Evolutionary conservation across 2,797 vertebrate genomes (phyloP), one percentile per base, ranked within the genome.

Genomic region (Lagorchestes hirsutus): DNA sequence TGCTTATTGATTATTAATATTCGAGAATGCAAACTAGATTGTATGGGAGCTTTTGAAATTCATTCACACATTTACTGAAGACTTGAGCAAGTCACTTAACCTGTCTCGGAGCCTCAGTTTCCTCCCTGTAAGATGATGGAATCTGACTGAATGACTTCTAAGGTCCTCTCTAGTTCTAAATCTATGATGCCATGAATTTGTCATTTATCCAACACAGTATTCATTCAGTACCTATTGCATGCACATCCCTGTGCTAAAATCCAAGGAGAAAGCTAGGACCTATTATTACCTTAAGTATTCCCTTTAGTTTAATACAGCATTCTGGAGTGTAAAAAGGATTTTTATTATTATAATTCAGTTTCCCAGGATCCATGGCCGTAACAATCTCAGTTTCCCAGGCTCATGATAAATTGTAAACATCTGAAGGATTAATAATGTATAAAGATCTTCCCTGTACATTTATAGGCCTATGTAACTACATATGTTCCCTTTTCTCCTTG

Each of bases 1-100:
- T 82, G 46, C 34, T 12, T 94, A 91, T 93, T 52, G 92, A 92
- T n/a, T 67, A 67, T 67, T 67, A 67, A 67, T n/a, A 67, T n/a
- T 67, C n/a, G 1, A 5, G 31, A 67, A 67, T n/a, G 34, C 34
- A 67, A n/a, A n/a, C 1, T 67, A n/a, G 34, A 1, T 67, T 67
- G 18, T n/a, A 67, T 67, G 62, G 34, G 16, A n/a, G 62, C 18
- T 34, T 67, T 62, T 67, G 34, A 67, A 16, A n/a, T 67, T 34
- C 62, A n/a, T n/a, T 67, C 62, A 67, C 34, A 67, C 5, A 16
- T 67, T 67, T 67, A n/a, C 34, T 67, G 62, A n/a, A 67, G 14
- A 16, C 14, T 67, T 67, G 62, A 67, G 34, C 14, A 67, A n/a
- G 13, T 67, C 34, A 67, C 14, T 62, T 62, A 34, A 34, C 31